Evolutionary conservation across 1,140 invertebrate species (phyloP).

Genomic region (Zaprionus ghesquierei): DNA sequence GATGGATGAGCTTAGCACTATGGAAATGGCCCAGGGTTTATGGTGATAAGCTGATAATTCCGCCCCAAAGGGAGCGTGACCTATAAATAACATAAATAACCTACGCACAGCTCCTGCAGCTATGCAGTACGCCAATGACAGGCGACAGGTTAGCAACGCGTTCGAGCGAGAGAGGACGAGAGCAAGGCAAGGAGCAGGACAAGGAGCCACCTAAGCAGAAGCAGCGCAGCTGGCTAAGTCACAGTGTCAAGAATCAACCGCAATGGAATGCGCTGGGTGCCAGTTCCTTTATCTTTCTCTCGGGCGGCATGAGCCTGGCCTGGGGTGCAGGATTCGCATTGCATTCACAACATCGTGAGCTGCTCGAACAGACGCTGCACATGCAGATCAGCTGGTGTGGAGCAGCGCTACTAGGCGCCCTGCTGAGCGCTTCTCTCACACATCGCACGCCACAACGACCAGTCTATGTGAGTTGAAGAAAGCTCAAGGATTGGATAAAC

Average conservation of each 20-base stretch:
- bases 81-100: constrained; percentile 30
- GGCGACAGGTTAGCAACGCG: constrained; percentile 40
- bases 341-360: constrained; percentile 41
- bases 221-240: constrained; percentile 34
- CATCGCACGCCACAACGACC: constrained; percentile 57
- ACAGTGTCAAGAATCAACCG: constrained; percentile 58
- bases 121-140: constrained; percentile 47
- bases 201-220: not conserved
- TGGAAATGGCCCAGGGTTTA: constrained; percentile 8
- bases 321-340: constrained; percentile 64
- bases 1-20: constrained; percentile 22
- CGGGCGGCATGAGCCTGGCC: constrained; percentile 74
- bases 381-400: constrained; percentile 65
- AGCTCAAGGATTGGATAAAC: not conserved
- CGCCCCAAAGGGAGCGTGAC: constrained; percentile 8
- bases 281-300: constrained; percentile 60
- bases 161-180: not conserved
- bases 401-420: constrained; percentile 57
- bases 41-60: constrained; percentile 46
- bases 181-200: not conserved
- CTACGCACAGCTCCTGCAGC: not conserved
- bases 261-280: constrained; percentile 65
- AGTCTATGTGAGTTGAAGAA: constrained; percentile 52
- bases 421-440: constrained; percentile 45
- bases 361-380: constrained; percentile 35